A percentile compares a stretch with the other conserved stretches of the same genome.
phyloP scores from a whole-genome alignment of 2,113 vertebrate genomes.

The Vireo altiloquus region DNA sequence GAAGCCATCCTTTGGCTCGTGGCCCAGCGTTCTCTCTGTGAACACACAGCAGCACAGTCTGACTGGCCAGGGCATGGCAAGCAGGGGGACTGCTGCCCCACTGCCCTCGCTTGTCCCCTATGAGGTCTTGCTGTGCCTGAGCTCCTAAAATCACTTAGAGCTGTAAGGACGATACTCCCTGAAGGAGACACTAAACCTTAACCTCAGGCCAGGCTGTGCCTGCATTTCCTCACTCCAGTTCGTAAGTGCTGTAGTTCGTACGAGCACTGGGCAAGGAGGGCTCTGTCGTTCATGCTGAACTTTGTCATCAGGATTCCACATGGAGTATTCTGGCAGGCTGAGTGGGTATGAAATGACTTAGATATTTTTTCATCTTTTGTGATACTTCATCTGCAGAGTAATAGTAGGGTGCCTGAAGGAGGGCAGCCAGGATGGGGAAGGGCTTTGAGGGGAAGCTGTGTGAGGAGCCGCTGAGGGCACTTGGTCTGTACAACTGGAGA shows the following conservation, averaged over 20 bases:
- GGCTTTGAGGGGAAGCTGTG: background rate
- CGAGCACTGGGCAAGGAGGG: background rate
- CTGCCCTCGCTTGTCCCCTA: rapidly evolving
- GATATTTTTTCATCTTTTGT: background rate
- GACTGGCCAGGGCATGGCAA: background rate
- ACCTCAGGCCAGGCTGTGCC: background rate
- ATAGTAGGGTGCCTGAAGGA: background rate
- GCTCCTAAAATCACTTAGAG: background rate
- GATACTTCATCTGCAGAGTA: background rate
- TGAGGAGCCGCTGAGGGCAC: background rate
- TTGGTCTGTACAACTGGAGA: background rate
- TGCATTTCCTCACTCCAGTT: background rate
- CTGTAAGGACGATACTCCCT: background rate
- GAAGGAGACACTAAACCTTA: background rate
- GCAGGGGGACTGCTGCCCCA: background rate
- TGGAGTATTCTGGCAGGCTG: background rate
- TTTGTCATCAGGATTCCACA: background rate
- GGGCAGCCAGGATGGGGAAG: background rate
- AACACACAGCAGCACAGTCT: background rate
- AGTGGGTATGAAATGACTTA: background rate
- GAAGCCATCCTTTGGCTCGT: background rate
- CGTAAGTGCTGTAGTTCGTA: background rate
- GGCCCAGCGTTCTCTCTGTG: background rate
- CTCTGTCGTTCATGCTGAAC: background rate
- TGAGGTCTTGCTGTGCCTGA: background rate